Evolutionary conservation across 2,113 vertebrate species (phyloP), one percentile per base, ranked within the genome.

Genomic region (Syngnathus floridae): DNA sequence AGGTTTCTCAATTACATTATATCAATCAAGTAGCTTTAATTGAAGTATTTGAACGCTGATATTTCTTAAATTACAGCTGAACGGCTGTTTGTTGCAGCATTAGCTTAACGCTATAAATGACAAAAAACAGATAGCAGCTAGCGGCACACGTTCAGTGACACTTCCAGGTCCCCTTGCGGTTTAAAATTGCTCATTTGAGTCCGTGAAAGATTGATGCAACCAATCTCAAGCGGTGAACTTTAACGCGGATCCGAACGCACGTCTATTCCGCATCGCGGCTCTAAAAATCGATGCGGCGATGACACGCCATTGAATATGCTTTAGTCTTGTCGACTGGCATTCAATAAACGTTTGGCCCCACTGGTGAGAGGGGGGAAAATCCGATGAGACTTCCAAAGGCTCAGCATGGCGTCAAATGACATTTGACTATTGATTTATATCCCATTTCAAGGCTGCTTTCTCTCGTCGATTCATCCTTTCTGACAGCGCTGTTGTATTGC

Each of bases 361-460:
- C 54, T 5, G 26, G 54, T 56, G 26, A 56, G 54, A 35, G 54
- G 7, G 54, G 7, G 54, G 54, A 56, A 56, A 56, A 35, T 56
- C 54, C 54, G 54, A 56, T 16, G 26, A 31, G 54, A 56, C 54
- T 56, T 7, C 6, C 26, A 56, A 54, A 54, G 51, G 22, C 54
- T 56, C 54, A 3, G 14, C 54, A 35, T 35, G 26, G 54, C 54
- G 13, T 56, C 26, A 56, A 56, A 56, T 56, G 54, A 56, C 54
- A 56, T 56, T 56, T 56, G 54, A 56, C 54, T 35, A 56, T 56
- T 56, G 54, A 56, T 56, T 56, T 35, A 56, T 35, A 7, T 56
- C 54, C 54, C 54, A 35, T 56, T 56, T 56, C 6, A 13, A 17
- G 54, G 13, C 26, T 13, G 16, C 13, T 56, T 56, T 56, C 26